Percentiles rank a stretch among this genome's conserved stretches.
Conservation (phyloP, 1,140 invertebrate species). For the Drosophila busckii region DNA sequence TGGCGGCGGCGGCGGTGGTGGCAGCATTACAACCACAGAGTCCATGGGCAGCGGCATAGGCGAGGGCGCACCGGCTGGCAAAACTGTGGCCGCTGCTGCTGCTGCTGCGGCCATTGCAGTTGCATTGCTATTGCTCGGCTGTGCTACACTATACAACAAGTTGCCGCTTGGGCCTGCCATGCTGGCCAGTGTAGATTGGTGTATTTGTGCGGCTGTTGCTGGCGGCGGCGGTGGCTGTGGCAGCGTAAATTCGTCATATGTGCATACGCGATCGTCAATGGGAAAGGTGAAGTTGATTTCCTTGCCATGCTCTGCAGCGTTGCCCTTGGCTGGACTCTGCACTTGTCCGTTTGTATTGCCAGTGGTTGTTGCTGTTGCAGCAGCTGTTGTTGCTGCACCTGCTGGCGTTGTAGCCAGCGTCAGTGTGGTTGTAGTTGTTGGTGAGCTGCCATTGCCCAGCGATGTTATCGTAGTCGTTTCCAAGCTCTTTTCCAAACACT, state of each 20-base stretch:
- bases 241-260: conserved; percentile 73
- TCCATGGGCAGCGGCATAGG: conserved; percentile 48
- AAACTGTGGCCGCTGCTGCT: conserved; percentile 63
- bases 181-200: conserved; percentile 16
- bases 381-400: conserved; percentile 1
- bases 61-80: conserved; percentile 67
- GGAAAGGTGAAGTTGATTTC: conserved; percentile 79
- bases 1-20: conserved; percentile 50
- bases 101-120: conserved; percentile 60
- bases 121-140: conserved; percentile 27
- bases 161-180: too few relatives aligned
- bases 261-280: conserved; percentile 77
- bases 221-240: conserved; percentile 63
- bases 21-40: conserved; percentile 69
- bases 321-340: conserved; percentile 40
- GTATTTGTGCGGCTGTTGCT: conserved; percentile 19
- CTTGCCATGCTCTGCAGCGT: conserved; percentile 48
- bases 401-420: conserved; percentile 45
- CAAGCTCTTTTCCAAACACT: conserved; percentile 75
- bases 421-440: conserved; percentile 60
- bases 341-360: conserved; percentile 31
- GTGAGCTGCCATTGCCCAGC: conserved; percentile 62
- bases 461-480: conserved; percentile 62
- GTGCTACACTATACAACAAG: conserved; percentile 58
- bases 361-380: conserved; percentile 3